These are phyloP conservation scores for Eupithecia abbreviata DNA, from an alignment of 2,888 invertebrate genomes.

Conservation along the genomic window DNA sequence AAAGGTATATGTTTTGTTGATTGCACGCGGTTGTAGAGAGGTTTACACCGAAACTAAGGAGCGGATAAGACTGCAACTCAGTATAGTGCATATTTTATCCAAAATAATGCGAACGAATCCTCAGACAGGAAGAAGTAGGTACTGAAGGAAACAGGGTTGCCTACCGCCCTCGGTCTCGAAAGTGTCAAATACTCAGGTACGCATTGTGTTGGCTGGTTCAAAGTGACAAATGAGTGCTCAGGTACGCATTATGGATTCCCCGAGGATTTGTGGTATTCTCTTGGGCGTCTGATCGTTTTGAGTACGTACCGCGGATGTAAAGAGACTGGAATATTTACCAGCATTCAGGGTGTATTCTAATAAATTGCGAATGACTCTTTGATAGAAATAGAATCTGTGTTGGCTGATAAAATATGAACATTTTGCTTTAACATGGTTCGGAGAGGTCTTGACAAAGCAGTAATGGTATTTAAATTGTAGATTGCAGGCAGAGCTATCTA, in stretches of 20 bases:
- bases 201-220: conserved; percentile 22
- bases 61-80: background rate
- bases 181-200: conserved; percentile 23
- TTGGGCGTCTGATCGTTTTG: conserved; percentile 40
- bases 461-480: background rate
- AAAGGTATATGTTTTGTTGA: background rate
- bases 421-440: background rate
- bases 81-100: background rate
- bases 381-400: background rate
- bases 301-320: conserved; percentile 16
- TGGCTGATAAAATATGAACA: background rate
- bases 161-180: background rate
- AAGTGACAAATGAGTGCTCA: conserved; percentile 55
- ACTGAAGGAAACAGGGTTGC: background rate
- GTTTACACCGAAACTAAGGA: background rate
- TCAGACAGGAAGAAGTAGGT: background rate
- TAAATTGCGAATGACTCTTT: background rate
- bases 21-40: background rate
- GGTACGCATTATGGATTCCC: conserved; percentile 58
- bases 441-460: background rate
- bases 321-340: background rate
- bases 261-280: conserved; percentile 53
- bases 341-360: background rate
- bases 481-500: background rate
- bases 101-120: background rate